phyloP scores from a whole-genome alignment of 92 coral and sea anemone genomes.

The Chrysogorgia sp. region DNA sequence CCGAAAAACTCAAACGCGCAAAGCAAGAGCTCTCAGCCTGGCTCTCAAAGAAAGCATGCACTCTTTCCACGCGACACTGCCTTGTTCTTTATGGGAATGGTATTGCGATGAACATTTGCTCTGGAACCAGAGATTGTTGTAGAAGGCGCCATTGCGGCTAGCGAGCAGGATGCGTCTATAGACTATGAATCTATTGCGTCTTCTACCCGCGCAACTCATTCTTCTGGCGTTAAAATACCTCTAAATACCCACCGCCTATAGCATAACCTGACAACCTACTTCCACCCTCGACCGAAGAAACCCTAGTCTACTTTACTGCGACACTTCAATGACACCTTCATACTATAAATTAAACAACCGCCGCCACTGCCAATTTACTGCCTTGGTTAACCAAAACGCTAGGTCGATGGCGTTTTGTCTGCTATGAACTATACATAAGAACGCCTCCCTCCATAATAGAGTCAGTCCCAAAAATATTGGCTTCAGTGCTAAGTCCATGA shows the following conservation, averaged over 20 bases:
- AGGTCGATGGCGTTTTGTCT: not conserved
- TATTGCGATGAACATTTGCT: too few species aligned
- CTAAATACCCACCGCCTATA: not conserved
- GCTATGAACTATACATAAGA: not conserved
- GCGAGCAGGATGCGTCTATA: too few species aligned
- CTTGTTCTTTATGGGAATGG: too few species aligned
- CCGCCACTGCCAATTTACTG: not conserved
- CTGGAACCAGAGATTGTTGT: too few species aligned
- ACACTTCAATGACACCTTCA: not conserved
- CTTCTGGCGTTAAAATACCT: not conserved
- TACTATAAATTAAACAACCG: not conserved
- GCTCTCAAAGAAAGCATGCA: not conserved
- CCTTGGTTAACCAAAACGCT: not conserved
- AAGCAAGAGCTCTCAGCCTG: not conserved
- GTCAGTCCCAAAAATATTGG: not conserved
- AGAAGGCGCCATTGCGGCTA: too few species aligned
- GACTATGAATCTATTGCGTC: too few species aligned
- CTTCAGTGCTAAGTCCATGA: too few species aligned
- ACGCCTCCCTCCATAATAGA: not conserved
- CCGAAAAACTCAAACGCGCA: not conserved
- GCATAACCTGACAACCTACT: not conserved
- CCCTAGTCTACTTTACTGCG: not conserved
- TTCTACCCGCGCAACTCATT: not conserved
- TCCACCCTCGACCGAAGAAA: slow-evolving; percentile 9
- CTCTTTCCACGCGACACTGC: too few species aligned